Conservation (phyloP, 1,140 invertebrate genomes). For the Scaptodrosophila lebanonensis region DNA sequence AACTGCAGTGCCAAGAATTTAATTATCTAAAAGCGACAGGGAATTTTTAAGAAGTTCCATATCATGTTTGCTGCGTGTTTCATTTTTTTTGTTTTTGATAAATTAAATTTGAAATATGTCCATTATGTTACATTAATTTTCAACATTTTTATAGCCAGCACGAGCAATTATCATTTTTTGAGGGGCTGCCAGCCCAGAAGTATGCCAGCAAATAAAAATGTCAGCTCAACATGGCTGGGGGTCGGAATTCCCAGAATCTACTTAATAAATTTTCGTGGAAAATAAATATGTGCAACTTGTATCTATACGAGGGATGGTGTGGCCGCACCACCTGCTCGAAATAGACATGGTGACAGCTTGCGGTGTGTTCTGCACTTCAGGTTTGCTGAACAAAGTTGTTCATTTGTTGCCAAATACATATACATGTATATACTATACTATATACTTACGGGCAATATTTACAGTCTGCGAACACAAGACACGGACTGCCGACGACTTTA, state of each 20-base stretch:
- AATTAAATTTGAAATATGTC: conserved; percentile 61
- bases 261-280: conserved; percentile 62
- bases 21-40: conserved; percentile 32
- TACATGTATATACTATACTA: no score
- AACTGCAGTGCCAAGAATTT: conserved; percentile 34
- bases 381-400: conserved; percentile 68
- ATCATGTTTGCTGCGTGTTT: conserved; percentile 16
- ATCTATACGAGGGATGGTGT: conserved; percentile 10
- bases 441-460: no score
- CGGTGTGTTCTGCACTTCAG: conserved; percentile 28
- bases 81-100: conserved; percentile 24
- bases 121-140: conserved; percentile 54
- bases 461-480: neutral
- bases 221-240: conserved; percentile 13
- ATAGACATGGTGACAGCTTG: neutral
- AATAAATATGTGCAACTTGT: conserved; percentile 59
- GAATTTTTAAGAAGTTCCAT: conserved; percentile 1
- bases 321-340: neutral
- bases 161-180: conserved; percentile 57
- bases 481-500: conserved; percentile 51
- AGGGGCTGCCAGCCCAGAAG: neutral
- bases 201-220: conserved; percentile 31
- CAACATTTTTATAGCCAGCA: neutral
- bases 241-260: conserved; percentile 30
- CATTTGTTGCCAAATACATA: conserved; percentile 14